Evolutionary conservation across 1,140 invertebrate species (phyloP), one percentile per base, ranked within the genome.

Genomic region (Augochlora pura): DNA sequence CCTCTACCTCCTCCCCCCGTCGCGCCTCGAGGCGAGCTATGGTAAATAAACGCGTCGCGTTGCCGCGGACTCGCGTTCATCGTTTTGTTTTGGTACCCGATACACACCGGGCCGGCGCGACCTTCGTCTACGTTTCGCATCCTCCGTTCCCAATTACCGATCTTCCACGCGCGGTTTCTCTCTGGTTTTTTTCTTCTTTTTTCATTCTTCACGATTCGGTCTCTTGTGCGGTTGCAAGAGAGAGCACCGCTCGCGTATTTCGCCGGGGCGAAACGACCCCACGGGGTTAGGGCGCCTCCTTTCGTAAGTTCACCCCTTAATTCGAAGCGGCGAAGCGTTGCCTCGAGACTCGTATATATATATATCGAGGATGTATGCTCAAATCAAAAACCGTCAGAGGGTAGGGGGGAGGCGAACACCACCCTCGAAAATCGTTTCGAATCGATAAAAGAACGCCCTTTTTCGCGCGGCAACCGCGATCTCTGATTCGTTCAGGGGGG

Each of bases 361-460:
- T n/a, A n/a, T 91, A 90, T 91, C 88, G 88, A 90, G 89, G 88
- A 89, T 89, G 82, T 84, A 88, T 82, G 80, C 57, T 83, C 60
- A 89, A 92, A 90, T 91, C 90, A 91, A 91, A 91, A 91, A 91
- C 86, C 86, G 88, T 86, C 86, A n/a, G n/a, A n/a, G n/a, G n/a
- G n/a, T n/a, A n/a, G n/a, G n/a, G n/a, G n/a, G 75, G 86, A 89
- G 90, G 88, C 87, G 87, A 90, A 91, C n/a, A n/a, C 90, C 87
- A 88, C 90, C 90, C 89, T 88, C 87, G 85, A 86, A 92, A 92
- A 92, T 92, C 89, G 86, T 90, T 91, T 90, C 88, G 86, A 91
- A 92, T 92, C 91, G 89, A 92, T 91, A 91, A 88, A n/a, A 83
- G 84, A 81, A 82, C 85, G 82, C 82, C 78, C 67, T 84, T 67